Evolutionary conservation across 2,113 vertebrate genomes (phyloP), one percentile per base, ranked within the genome.

Genomic region (Chaetodon auriga): DNA sequence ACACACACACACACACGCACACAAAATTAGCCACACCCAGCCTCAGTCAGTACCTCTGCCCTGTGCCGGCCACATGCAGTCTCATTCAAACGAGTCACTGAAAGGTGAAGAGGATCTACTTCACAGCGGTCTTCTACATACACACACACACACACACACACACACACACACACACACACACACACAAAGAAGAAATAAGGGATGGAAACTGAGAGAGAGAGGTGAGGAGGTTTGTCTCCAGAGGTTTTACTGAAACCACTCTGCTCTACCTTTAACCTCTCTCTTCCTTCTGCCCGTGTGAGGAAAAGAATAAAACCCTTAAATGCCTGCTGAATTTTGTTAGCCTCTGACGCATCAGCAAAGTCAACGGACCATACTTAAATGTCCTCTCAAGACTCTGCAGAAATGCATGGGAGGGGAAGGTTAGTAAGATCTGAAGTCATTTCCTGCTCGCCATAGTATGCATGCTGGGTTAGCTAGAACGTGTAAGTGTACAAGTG

Each of bases 241-340:
- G 80, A 79, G 86, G 65, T 19, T 87, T 87, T 54, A 84, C 43
- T 86, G 78, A 84, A 88, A 90, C 83, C 75, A 66, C 57, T 61
- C 54, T 30, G 73, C 71, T 84, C 78, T 85, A 82, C 82, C 78
- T 81, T 84, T 78, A 83, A 89, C 87, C 77, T 85, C 19, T 30
- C 13, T 66, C 57, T 25, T 81, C 62, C 35, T 5, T 81, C 79
- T 73, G 57, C 43, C 48, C 25, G 7, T 2, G 35, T 41, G 46
- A 69, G 13, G 8, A 53, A 80, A 55, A 68, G 61, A 55, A 66
- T 23, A 75, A 73, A 78, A 74, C 68, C 11, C 58, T 35, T 46
- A 48, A 23, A 62, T 64, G 77, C 61, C 38, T 23, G 54, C 38
- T 71, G 73, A 66, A 53, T 49, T 79, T 58, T 68, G 23, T 45